Base-by-base conservation (phyloP, 2,888 invertebrate genomes). In the Rhopalosiphum nymphaeae region DNA sequence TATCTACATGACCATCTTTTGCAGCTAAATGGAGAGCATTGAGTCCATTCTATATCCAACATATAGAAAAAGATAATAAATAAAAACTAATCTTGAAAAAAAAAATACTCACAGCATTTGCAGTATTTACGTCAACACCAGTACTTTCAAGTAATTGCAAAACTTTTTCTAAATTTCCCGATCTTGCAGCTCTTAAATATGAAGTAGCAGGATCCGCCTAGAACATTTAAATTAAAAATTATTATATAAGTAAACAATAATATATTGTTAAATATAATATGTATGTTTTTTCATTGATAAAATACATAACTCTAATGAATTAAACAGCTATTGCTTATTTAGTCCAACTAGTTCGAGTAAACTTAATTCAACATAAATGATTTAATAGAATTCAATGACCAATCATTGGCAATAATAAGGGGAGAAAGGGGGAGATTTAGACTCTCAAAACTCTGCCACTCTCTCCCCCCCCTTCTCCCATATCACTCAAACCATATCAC, bases 11-110 rank as follows among this genome's bases (percentile, higher is more conserved):
- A 44, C 99, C 99, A 97, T 99, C 99, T 96, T 99, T 99, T 94
- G 99, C 98, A 90, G 99, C 99, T 96, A 99, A 97, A 96, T 99
- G 99, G 95, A 99, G 97, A 84, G 99, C 99, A 96, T 99, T 99
- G 95, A 99, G 96, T 94, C 99, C 99, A 96, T 99, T 99, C 98
- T 99, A 96, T 56, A n/a, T 42, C 78, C 5, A 53, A 91, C 49
- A 46, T 7, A 56, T 29, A 78, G 26, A 78, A 92, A 78, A n/a
- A 78, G 0, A 56, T 49, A 78, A n/a, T 85, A 85, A 78, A 91
- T n/a, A 53, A 67, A 78, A 25, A 42, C 5, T 67, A n/a, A 78
- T 91, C 9, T 49, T 5, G 7, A 61, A 92, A 67, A n/a, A 91
- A 29, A 36, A 67, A 53, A 86, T 94, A 95, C 97, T 97, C 96